Conservation (phyloP, 1,140 invertebrate genomes). For the Leptinotarsa undecemlineata region DNA sequence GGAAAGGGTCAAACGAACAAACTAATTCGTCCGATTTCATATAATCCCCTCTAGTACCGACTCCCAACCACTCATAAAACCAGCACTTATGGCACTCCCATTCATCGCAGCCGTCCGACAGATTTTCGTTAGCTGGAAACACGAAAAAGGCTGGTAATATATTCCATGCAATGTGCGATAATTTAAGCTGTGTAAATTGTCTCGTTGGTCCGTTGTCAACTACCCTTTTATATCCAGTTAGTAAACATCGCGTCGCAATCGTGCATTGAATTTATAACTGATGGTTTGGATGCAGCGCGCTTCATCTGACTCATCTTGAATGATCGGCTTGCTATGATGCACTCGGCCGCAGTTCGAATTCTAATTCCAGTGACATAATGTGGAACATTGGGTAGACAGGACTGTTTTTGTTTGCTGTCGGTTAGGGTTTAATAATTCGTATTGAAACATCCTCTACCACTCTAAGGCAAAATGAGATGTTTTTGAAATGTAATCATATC, state of each 20-base stretch:
- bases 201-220: conserved; percentile 7
- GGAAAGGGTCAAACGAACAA: too few species aligned
- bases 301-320: conserved; percentile 14
- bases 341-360: not conserved
- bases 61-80: not conserved
- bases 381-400: too few species aligned
- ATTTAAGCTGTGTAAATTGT: conserved; percentile 22
- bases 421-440: too few species aligned
- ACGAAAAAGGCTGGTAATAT: conserved; percentile 1
- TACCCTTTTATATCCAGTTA: conserved; percentile 18
- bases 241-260: conserved; percentile 19
- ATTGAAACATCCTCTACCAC: too few species aligned
- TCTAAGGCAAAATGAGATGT: too few species aligned
- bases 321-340: conserved; percentile 19
- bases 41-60: too few species aligned
- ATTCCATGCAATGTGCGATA: conserved; percentile 10
- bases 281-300: conserved; percentile 6
- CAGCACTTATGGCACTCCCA: not conserved
- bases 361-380: too few species aligned
- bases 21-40: too few species aligned
- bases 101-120: not conserved
- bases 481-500: too few species aligned
- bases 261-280: conserved; percentile 23
- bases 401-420: too few species aligned
- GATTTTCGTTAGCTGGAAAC: not conserved